Evolutionary conservation across 1,140 invertebrate genomes (phyloP).

Genomic region (Lethocerus indicus): DNA sequence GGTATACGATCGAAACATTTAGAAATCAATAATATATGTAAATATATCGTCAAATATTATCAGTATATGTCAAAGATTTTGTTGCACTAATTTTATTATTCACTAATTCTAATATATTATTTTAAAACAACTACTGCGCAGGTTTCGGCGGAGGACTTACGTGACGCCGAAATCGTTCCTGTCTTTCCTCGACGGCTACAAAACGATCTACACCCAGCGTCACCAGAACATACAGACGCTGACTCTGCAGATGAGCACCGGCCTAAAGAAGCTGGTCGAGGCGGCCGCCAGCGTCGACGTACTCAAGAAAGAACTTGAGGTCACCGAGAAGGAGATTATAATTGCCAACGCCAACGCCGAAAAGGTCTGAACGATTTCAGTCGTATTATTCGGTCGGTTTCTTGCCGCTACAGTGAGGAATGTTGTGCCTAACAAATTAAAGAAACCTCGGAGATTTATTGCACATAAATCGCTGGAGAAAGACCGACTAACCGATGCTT

Average conservation of each 20-base stretch:
- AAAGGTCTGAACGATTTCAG: conserved; percentile 27
- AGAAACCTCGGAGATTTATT: too few relatives aligned
- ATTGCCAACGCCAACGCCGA: conserved; percentile 49
- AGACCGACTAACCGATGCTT: too few relatives aligned
- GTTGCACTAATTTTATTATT: too few relatives aligned
- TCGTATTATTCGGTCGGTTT: too few relatives aligned
- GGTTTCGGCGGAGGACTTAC: conserved; percentile 61
- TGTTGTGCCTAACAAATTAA: too few relatives aligned
- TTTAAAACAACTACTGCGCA: conserved; percentile 18
- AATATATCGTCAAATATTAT: too few relatives aligned
- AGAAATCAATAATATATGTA: too few relatives aligned
- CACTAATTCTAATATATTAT: background rate
- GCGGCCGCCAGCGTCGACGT: conserved; percentile 59
- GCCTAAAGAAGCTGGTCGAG: conserved; percentile 66
- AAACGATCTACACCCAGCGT: conserved; percentile 53
- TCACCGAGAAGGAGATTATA: conserved; percentile 60
- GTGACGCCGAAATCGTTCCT: conserved; percentile 81
- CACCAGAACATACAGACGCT: conserved; percentile 49
- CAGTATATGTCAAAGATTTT: too few relatives aligned
- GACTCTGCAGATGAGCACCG: conserved; percentile 60
- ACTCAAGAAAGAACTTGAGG: conserved; percentile 57
- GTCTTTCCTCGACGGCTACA: conserved; percentile 66
- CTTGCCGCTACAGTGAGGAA: too few relatives aligned
- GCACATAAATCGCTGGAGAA: too few relatives aligned
- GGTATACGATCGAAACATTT: too few relatives aligned